Evolutionary conservation across 37 sponge, comb jelly and placozoan species (phyloP).

Genomic region (Eunapius fragilis): DNA sequence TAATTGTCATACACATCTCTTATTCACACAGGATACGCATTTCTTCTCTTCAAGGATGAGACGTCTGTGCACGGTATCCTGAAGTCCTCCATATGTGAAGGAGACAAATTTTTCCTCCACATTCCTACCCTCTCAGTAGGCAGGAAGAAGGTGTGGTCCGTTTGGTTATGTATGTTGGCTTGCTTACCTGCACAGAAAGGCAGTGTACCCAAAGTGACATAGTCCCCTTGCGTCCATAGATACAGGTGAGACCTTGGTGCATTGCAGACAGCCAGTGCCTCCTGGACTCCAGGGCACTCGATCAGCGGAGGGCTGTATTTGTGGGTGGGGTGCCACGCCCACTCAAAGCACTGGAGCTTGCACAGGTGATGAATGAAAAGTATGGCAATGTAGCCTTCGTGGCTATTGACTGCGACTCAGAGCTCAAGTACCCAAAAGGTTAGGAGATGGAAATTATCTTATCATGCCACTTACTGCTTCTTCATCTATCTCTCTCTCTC

Average conservation of each 20-base stretch:
- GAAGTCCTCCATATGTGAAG: constrained; percentile 62
- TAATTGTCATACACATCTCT: background rate
- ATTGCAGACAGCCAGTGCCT: constrained; percentile 80
- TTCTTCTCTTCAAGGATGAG: constrained; percentile 88
- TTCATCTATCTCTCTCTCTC: background rate
- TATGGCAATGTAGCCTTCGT: constrained; percentile 83
- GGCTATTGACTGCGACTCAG: constrained; percentile 84
- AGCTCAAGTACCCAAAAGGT: constrained; percentile 94
- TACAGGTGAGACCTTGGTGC: constrained; percentile 90
- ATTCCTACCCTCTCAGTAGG: constrained; percentile 51
- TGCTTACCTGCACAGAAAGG: background rate
- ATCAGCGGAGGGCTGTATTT: constrained; percentile 88
- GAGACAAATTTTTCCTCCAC: constrained; percentile 72
- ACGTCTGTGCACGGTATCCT: constrained; percentile 78
- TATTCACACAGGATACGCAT: constrained; percentile 77
- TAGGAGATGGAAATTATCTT: background rate
- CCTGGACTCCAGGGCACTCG: constrained; percentile 35
- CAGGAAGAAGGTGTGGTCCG: constrained; percentile 77
- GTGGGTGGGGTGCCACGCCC: constrained; percentile 96
- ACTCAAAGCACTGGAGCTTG: constrained; percentile 84
- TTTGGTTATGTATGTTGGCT: background rate
- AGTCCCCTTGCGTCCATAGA: constrained; percentile 34
- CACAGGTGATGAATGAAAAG: constrained; percentile 81
- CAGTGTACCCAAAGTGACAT: background rate
- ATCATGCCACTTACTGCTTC: no score